Percentiles rank a stretch among this genome's conserved stretches.
Conservation (phyloP, 2,797 vertebrate species). For the Mus minutoides region DNA sequence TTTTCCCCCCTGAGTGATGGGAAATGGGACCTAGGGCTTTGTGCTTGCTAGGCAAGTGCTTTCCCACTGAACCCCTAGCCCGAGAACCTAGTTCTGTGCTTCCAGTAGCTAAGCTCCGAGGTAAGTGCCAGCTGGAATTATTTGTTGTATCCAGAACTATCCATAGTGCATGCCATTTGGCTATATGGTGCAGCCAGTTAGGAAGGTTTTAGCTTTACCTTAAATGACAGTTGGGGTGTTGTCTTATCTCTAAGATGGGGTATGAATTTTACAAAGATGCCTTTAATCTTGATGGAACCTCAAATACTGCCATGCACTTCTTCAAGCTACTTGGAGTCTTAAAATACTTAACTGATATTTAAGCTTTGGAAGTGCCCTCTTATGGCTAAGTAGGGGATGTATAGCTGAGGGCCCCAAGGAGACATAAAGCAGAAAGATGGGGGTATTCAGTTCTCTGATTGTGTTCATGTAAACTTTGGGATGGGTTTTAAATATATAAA, state of each 20-base stretch:
- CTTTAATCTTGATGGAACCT: slow-evolving; percentile 79
- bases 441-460: neutral
- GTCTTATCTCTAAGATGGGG: slow-evolving; percentile 75
- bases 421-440: slow-evolving; percentile 16
- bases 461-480: slow-evolving; percentile 31
- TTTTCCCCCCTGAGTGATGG: neutral
- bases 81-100: slow-evolving; percentile 41
- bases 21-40: neutral
- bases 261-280: slow-evolving; percentile 79
- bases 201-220: slow-evolving; percentile 46
- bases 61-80: neutral
- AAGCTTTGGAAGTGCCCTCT: slow-evolving; percentile 16
- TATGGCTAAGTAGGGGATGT: neutral
- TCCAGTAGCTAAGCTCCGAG: neutral
- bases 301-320: slow-evolving; percentile 48
- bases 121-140: neutral
- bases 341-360: slow-evolving; percentile 11
- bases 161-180: neutral
- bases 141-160: neutral
- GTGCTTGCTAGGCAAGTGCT: neutral
- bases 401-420: slow-evolving; percentile 18
- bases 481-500: neutral
- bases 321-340: neutral
- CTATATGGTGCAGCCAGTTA: slow-evolving; percentile 23
- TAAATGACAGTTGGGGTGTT: slow-evolving; percentile 32